Evolutionary conservation across 2,797 vertebrate species (phyloP).

Genomic region (Acanthurus leucopareius): DNA sequence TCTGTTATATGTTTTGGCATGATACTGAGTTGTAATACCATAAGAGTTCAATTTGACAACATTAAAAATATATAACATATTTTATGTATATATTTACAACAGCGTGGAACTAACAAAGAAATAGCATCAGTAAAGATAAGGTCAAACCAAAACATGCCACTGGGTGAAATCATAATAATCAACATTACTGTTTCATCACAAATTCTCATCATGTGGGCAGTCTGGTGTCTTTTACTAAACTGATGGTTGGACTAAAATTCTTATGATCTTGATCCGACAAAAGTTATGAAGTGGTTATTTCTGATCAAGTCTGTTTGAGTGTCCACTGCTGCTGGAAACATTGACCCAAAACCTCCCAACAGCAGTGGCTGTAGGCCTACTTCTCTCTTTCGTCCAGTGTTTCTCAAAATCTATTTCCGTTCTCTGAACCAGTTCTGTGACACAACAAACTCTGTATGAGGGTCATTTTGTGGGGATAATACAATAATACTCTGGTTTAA

Average conservation of each 20-base stretch:
- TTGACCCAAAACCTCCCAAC: constrained; percentile 35
- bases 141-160: neutral
- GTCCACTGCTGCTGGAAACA: constrained; percentile 22
- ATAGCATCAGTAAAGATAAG: neutral
- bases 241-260: too few species aligned
- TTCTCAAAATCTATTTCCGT: constrained; percentile 49
- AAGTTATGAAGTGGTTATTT: neutral
- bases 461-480: constrained; percentile 37
- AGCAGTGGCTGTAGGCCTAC: constrained; percentile 25
- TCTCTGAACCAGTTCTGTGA: constrained; percentile 62
- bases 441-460: constrained; percentile 51
- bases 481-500: constrained; percentile 2
- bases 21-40: neutral
- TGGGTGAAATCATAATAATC: neutral
- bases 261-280: neutral
- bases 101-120: neutral
- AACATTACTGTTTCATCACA: neutral
- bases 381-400: constrained; percentile 28
- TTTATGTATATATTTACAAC: neutral
- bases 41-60: neutral
- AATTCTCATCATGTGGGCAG: neutral
- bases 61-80: neutral
- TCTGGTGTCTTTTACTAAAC: neutral
- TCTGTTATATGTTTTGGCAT: too few species aligned
- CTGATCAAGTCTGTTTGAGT: neutral